A percentile compares a stretch with the other conserved stretches of the same genome.
Evolutionary conservation across 2,113 vertebrate genomes (phyloP).

Genomic region (Amphiprion percula): DNA sequence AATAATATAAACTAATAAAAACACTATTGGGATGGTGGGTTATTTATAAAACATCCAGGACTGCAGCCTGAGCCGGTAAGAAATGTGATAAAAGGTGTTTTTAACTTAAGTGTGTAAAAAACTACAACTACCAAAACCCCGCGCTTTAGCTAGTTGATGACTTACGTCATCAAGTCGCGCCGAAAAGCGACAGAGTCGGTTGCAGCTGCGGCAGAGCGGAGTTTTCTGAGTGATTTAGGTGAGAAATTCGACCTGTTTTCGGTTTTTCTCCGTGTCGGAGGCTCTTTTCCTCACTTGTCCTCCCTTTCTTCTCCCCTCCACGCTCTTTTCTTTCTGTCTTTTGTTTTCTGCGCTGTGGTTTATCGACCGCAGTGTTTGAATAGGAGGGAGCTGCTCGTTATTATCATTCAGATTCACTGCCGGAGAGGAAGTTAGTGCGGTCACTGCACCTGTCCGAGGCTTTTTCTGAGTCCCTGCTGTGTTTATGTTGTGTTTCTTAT

Average conservation of each 20-base stretch:
- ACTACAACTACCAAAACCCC: constrained; percentile 33
- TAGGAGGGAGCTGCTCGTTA: constrained; percentile 58
- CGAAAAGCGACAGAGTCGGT: neutral
- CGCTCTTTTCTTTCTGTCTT: neutral
- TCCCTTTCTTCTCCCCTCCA: neutral
- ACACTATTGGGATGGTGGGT: no score
- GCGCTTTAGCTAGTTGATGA: rapidly evolving
- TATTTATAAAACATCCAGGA: no score
- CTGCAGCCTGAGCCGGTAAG: no score
- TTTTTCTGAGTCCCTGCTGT: neutral
- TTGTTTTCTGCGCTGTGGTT: constrained; percentile 12
- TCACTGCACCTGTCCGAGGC: constrained; percentile 68
- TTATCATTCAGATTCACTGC: constrained; percentile 75
- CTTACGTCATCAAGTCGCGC: constrained; percentile 66
- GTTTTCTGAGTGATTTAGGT: constrained; percentile 23
- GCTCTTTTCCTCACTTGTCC: neutral
- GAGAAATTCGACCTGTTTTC: neutral
- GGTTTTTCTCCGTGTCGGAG: neutral
- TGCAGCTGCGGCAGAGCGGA: rapidly evolving
- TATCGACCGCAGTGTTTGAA: constrained; percentile 75
- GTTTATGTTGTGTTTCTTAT: constrained; percentile 8
- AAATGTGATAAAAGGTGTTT: no score
- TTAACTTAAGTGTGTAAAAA: neutral
- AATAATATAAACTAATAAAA: no score
- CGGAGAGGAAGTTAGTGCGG: constrained; percentile 76